Base-by-base conservation (phyloP, 2,113 vertebrate species). In the Asarcornis scutulata region DNA sequence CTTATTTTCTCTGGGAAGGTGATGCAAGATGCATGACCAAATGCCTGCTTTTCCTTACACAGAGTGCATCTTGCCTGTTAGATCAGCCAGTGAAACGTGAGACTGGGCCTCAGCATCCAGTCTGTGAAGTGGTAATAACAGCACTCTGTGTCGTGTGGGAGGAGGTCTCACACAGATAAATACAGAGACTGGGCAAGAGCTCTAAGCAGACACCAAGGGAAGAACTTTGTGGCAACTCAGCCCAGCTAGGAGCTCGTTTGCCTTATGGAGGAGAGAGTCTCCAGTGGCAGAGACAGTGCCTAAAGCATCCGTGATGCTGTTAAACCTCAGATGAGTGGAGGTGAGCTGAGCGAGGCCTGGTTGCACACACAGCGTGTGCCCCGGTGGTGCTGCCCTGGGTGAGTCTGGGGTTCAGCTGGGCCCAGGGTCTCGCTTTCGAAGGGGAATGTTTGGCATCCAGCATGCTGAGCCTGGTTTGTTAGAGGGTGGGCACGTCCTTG, bases 121-220 rank as follows among this genome's bases (percentile, higher is more conserved):
- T 15, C n/a, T 36, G 1, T 62, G 31, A 72, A 27, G n/a, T 48
- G 55, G n/a, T 16, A 55, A 7, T 36, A n/a, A 9, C 2, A 44
- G 0, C 42, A 2, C 2, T 60, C 1, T 27, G 1, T 4, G 7
- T 12, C 22, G 26, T 34, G 60, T 0, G 2, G 12, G 32, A 13
- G 1, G 52, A 9, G 66, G 20, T 31, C 1, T 52, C 14, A 1
- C 14, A 3, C 11, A 3, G 50, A 34, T 66, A 10, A 3, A 0
- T 7, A 4, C 36, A 4, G 52, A 50, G 67, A 60, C 1, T 2
- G 55, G 60, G 48, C 58, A 11, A 1, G 4, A 34, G 64, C 60
- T 58, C 16, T 8, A 38, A 48, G 50, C 2, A 27, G n/a, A 3
- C 31, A 56, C 5, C 32, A 9, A 55, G 11, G 40, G 12, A 68